These are phyloP conservation scores for Penaeus indicus DNA, from an alignment of 1,140 invertebrate species.

Conservation along the genomic window DNA sequence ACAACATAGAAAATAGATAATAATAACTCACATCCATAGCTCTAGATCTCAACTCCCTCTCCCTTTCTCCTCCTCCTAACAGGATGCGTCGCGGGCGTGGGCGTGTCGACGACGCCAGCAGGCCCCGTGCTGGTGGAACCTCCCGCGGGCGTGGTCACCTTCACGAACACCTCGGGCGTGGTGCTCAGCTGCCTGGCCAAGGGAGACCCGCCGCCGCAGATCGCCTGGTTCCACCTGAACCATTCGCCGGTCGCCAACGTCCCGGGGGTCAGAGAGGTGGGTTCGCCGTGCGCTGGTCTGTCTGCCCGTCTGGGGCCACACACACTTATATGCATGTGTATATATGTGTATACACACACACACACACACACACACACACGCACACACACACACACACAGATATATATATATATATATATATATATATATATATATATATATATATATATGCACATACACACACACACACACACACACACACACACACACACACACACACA, in stretches of 20 bases:
- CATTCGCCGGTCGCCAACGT: slow-evolving; percentile 69
- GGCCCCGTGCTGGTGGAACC: slow-evolving; percentile 58
- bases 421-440: too few species aligned
- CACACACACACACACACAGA: too few species aligned
- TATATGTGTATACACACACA: too few species aligned
- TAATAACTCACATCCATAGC: neutral
- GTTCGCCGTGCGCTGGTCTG: neutral
- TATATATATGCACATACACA: too few species aligned
- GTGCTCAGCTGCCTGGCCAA: slow-evolving; percentile 53
- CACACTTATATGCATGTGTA: too few species aligned
- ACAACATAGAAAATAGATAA: neutral
- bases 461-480: too few species aligned
- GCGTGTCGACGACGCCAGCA: slow-evolving; percentile 27
- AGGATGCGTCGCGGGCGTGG: neutral
- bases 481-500: too few species aligned
- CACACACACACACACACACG: too few species aligned
- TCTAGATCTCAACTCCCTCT: neutral
- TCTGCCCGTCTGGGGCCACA: too few species aligned
- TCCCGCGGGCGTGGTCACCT: slow-evolving; percentile 74
- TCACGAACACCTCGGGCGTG: slow-evolving; percentile 87
- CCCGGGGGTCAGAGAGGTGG: slow-evolving; percentile 67
- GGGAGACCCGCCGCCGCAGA: slow-evolving; percentile 56
- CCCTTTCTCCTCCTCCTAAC: neutral
- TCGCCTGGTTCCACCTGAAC: slow-evolving; percentile 66
- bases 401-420: too few species aligned